Base-by-base conservation (phyloP, 2,797 vertebrate species). In the Sternotherus odoratus region DNA sequence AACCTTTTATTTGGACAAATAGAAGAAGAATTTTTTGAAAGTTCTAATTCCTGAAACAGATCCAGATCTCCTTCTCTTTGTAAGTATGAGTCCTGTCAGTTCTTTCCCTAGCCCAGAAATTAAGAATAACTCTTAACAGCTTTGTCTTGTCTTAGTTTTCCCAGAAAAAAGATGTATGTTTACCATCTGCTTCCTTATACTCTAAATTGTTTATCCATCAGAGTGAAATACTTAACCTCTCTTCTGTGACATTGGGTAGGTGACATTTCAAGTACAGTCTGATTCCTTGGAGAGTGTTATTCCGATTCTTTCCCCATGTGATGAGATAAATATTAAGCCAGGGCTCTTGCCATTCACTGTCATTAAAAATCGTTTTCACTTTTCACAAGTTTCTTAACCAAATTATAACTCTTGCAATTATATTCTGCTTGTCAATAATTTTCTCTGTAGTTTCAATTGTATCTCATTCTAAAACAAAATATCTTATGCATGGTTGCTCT, bases 1-100 rank as follows among this genome's bases (percentile, higher is more conserved):
- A 91, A 83, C 15, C 8, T 94, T 93, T 94, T 91, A 66, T 89
- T 91, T 79, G 85, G 82, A 83, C 86, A 92, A 89, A 48, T 46
- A 85, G 43, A 81, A 94, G 86, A 54, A 77, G 19, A 74, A 39
- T 46, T 12, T 90, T 69, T 79, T 82, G 85, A 85, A 83, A 79
- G 33, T 81, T 95, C 53, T 92, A 84, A 82, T 88, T 88, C 48
- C 90, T 79, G 50, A 94, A 91, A 54, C 43, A 91, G 69, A 90
- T 85, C 4, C 12, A 72, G 74, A 26, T 11, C 4, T 85, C 89
- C 93, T 79, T 88, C 85, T n/a, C 63, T 91, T 93, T 82, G 56
- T 90, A 91, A 51, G 13, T 8, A 0, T 60, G 33, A 50, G 24
- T 89, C 54, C 79, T 89, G 85, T 94, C 51, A 82, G 33, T 79